Base-by-base conservation (phyloP, 2,113 vertebrate species). In the Marcusenius ussheri region DNA sequence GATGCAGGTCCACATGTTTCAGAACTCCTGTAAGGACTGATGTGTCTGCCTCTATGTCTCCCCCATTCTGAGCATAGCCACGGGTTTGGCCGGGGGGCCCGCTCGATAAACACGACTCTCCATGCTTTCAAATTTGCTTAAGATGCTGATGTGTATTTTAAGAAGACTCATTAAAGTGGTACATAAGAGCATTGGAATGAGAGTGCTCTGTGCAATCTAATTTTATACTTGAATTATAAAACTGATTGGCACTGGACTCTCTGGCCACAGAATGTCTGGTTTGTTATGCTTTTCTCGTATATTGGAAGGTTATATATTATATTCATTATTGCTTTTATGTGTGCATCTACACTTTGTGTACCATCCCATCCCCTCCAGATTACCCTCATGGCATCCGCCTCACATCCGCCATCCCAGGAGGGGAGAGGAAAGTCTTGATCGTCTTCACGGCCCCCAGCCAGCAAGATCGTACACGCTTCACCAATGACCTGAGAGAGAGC, bases 1-100 rank as follows among this genome's bases (percentile, higher is more conserved):
- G 95, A 99, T 99, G 97, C 98, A 99, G 93, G 97, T 99, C 93
- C 97, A 98, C 95, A 97, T 98, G 94, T 99, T 99, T 96, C 97
- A 99, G 92, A 99, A 98, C 89, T 97, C 96, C 94, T 98, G 98
- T 99, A 95, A 97, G 98, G 92, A 51, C n/a, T 58, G 51, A 31
- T 74, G 35, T 46, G 39, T 88, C 84, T 66, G 27, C 50, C 86
- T 15, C 27, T 70, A 24, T 21, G 7, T 90, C 8, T 83, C 9
- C 7, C 39, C 47, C 35, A 35, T 35, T 77, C 27, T 39, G 27
- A 77, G 70, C 70, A 77, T 77, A 39, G 70, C 31, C 31, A 19
- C 35, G 3, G 11, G 35, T 5, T 35, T 39, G 35, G 74, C 35
- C 35, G 0, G 31, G 74, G 15, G 27, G 1, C 31, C 13, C 31